phyloP scores from a whole-genome alignment of 2,797 vertebrate species.

The Cryptoprocta ferox region DNA sequence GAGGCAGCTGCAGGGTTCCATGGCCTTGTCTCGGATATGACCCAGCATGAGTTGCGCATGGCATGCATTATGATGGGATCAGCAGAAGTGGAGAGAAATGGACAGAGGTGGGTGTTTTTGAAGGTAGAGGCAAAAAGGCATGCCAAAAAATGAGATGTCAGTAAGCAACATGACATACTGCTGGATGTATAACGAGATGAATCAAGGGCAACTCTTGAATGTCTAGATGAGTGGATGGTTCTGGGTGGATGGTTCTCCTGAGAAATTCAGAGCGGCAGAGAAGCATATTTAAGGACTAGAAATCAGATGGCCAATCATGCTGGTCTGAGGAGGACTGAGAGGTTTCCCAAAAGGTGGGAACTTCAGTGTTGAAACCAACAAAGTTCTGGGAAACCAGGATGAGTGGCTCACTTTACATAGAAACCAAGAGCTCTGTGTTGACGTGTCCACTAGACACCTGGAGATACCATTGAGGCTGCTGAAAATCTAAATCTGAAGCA shows the following conservation, averaged over 20 bases:
- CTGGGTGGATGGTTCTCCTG: neutral
- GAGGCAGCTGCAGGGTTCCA: neutral
- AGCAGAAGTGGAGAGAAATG: neutral
- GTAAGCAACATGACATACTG: neutral
- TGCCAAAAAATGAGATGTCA: no score
- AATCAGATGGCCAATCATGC: neutral
- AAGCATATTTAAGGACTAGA: neutral
- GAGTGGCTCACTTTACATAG: rapidly evolving
- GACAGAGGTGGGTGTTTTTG: neutral
- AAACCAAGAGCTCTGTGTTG: neutral
- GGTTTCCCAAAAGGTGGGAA: neutral
- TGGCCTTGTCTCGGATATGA: rapidly evolving
- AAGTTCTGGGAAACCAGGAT: neutral
- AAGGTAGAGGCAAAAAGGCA: neutral
- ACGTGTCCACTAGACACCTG: neutral
- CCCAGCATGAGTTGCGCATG: neutral
- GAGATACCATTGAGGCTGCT: neutral
- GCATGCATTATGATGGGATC: neutral
- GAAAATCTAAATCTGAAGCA: neutral
- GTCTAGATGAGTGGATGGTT: neutral
- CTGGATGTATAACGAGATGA: neutral
- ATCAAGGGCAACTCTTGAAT: neutral
- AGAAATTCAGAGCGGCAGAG: neutral
- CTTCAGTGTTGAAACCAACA: neutral
- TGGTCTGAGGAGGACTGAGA: neutral